Base-by-base conservation (phyloP, 2,797 vertebrate genomes). In the Myioborus melanocephalus region DNA sequence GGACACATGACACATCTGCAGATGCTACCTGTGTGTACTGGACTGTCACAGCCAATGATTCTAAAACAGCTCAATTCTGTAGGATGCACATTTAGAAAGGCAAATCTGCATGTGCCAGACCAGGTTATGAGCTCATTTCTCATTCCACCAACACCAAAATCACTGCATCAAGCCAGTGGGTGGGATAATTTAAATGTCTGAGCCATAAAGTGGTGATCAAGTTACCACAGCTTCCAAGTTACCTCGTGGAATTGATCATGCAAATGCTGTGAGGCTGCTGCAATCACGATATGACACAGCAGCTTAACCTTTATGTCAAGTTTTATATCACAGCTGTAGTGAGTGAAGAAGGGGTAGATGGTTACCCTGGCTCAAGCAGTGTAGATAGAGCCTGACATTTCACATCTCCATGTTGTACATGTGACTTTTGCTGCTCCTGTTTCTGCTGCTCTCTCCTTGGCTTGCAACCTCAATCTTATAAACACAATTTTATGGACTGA, bases 151-250 rank as follows among this genome's bases (percentile, higher is more conserved):
- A 68, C 75, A 82, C 1, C 1, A 0, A 69, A 93, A 81, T 78
- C 81, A 30, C 71, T 66, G 50, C 71, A 76, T 66, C 77, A 37
- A 82, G 59, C 49, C 59, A 68, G 59, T 82, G 28, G 77, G 89
- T 65, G 81, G 56, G 86, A 70, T 89, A 63, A 91, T 66, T 87
- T 73, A 86, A 57, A 91, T 50, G 63, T 83, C 73, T 95, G 80
- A 92, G 79, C 56, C 52, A 32, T 43, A 26, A 77, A 88, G 57
- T 4, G 32, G 55, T 82, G 68, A 95, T 78, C 23, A 22, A 82
- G 72, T 68, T 50, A 66, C 39, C 52, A 57, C 70, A 44, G 71
- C 27, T 85, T 88, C 69, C 35, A 79, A 59, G 63, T 53, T 37
- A n/a, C 56, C 85, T 69, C 13, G 24, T 28, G 44, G 27, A 68